Evolutionary conservation across 1,140 invertebrate genomes (phyloP), one percentile per base, ranked within the genome.

Genomic region (Camponotus floridanus): DNA sequence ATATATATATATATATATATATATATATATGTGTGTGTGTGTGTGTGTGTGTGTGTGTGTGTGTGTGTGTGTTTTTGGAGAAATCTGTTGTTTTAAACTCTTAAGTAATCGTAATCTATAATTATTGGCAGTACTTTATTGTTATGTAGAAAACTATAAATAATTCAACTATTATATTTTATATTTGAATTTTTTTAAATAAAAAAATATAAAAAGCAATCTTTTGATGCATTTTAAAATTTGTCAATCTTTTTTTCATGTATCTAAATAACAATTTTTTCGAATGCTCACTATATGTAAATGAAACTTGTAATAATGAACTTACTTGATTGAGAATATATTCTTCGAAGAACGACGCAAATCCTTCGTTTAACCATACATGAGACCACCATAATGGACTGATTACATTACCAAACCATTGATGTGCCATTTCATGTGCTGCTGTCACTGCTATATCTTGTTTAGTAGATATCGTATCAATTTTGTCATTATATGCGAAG

Each of bases 291-390:
- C 7, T 51, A 51, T 7, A 51, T 18, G 6, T 0, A 5, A 18
- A 92, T 0, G 97, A 96, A 92, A 98, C 97, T 85, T 97, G 97
- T 1, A 59, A 59, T 3, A 39, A 51, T n/a, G 31, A 71, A 67
- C 97, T 96, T 97, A 95, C 95, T 86, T 92, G 85, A 26, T 94
- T 96, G 90, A 95, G 97, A 90, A 96, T 96, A 94, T 90, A 97
- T 90, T 97, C 97, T 96, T 97, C 95, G 89, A 97, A 97, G 86
- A 96, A 97, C 87, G 95, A 96, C 0, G 97, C 97, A 89, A 97
- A 97, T 6, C 96, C 96, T 94, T 97, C 97, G 86, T 97, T 97
- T 7, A 97, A 92, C 97, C 97, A 97, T 3, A 97, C 88, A 90
- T 97, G 96, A 3, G 93, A 93, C 96, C 96, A 97, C 96, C 96